Percentiles rank a stretch among this genome's conserved stretches.
phyloP scores from a whole-genome alignment of 2,888 invertebrate genomes.

The Aphidoletes aphidimyza region DNA sequence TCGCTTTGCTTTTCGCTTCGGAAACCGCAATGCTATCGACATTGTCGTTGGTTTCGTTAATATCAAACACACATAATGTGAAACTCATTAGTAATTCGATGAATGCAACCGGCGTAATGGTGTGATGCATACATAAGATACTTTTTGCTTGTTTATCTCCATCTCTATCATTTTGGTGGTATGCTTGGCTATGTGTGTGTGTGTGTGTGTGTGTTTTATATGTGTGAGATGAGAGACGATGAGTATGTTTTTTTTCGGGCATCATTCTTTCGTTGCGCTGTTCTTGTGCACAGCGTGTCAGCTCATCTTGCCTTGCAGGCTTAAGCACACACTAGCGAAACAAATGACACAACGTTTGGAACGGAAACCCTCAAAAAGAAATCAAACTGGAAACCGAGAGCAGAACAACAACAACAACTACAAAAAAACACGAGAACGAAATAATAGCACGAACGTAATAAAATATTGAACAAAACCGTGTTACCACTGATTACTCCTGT shows the following conservation, averaged over 20 bases:
- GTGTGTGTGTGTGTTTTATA: no score
- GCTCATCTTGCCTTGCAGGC: neutral
- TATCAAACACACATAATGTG: conserved; percentile 40
- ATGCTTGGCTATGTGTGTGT: no score
- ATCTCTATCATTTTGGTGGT: neutral
- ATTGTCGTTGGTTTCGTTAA: conserved; percentile 34
- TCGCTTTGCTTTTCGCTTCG: neutral
- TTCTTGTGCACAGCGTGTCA: conserved; percentile 23
- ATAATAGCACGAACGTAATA: no score
- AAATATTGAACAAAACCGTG: neutral
- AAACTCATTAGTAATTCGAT: conserved; percentile 49
- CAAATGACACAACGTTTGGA: neutral
- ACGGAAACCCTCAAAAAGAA: neutral
- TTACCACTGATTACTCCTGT: conserved; percentile 4
- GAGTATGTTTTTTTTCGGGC: neutral
- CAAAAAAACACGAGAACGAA: neutral
- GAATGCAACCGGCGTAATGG: conserved; percentile 32
- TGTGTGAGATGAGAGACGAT: no score
- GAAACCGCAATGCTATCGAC: neutral
- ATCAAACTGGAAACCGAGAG: neutral
- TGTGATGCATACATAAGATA: conserved; percentile 43
- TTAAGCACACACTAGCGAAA: neutral
- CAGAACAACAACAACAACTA: neutral
- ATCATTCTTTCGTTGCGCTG: neutral
- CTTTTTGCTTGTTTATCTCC: conserved; percentile 27